These are phyloP conservation scores for Tenodera sinensis DNA, from an alignment of 2,888 invertebrate genomes.

Conservation along the genomic window DNA sequence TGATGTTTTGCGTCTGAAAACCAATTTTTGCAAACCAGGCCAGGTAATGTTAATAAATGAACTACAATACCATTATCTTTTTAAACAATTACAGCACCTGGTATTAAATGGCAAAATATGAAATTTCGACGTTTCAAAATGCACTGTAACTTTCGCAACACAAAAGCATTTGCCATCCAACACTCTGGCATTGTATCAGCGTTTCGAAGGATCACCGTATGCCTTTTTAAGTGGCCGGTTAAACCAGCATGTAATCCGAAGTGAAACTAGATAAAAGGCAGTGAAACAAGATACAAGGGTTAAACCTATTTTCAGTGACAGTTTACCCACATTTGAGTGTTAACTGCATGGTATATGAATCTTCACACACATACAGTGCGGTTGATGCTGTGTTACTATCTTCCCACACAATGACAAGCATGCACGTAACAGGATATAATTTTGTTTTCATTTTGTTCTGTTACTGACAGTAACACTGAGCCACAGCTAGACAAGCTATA, in stretches of 20 bases:
- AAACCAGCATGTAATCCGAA: neutral
- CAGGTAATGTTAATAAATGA: too few relatives aligned
- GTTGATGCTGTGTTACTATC: neutral
- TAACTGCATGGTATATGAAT: neutral
- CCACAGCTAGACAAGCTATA: too few relatives aligned
- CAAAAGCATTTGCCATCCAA: neutral
- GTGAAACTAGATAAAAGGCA: neutral
- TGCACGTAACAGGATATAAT: too few relatives aligned
- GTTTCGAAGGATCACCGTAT: neutral
- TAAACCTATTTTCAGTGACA: neutral
- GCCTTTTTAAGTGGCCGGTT: neutral
- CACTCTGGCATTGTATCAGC: neutral
- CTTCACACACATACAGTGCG: neutral
- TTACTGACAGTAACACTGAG: too few relatives aligned
- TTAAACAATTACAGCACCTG: too few relatives aligned
- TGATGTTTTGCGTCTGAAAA: too few relatives aligned
- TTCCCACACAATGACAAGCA: neutral
- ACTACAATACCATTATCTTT: too few relatives aligned
- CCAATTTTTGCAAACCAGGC: too few relatives aligned
- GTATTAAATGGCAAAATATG: too few relatives aligned
- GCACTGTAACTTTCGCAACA: neutral
- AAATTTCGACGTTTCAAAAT: neutral
- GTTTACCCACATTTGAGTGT: neutral
- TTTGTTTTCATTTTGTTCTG: too few relatives aligned
- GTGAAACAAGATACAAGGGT: neutral